Evolutionary conservation across 2,888 invertebrate species (phyloP).

Genomic region (Thera obeliscata): DNA sequence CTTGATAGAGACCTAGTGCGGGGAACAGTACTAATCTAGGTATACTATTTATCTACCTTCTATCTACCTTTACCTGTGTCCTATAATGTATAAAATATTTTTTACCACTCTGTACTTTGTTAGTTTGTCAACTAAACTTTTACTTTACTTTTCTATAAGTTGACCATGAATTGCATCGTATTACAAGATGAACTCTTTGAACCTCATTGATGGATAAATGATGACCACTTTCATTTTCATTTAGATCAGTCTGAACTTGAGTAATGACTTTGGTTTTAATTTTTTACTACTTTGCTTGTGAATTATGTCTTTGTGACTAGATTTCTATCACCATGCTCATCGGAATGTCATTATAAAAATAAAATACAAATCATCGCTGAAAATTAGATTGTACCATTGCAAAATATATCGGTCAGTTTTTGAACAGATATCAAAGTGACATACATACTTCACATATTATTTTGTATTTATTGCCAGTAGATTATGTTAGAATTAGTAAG

Average conservation of each 20-base stretch:
- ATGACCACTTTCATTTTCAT: conserved; percentile 24
- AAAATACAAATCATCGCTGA: background rate
- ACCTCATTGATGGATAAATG: conserved; percentile 18
- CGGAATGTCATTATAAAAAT: background rate
- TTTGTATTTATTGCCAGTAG: too few relatives aligned
- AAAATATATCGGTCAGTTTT: background rate
- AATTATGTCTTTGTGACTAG: background rate
- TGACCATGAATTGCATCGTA: background rate
- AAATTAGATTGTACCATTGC: background rate
- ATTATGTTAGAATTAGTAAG: too few relatives aligned
- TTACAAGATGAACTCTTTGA: conserved; percentile 9
- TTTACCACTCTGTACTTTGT: too few relatives aligned
- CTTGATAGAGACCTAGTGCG: too few relatives aligned
- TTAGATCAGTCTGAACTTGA: conserved; percentile 6
- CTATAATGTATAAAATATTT: too few relatives aligned
- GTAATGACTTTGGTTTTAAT: background rate
- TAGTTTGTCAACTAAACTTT: too few relatives aligned
- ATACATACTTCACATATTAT: too few relatives aligned
- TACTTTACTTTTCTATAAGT: too few relatives aligned
- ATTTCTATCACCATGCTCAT: background rate
- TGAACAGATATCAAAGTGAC: background rate
- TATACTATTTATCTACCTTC: too few relatives aligned
- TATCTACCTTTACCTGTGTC: too few relatives aligned
- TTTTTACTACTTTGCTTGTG: background rate
- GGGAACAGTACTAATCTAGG: too few relatives aligned